A percentile compares a stretch with the other conserved stretches of the same genome.
Evolutionary conservation across 2,888 invertebrate species (phyloP).

Genomic region (Lithophane semibrunnea): DNA sequence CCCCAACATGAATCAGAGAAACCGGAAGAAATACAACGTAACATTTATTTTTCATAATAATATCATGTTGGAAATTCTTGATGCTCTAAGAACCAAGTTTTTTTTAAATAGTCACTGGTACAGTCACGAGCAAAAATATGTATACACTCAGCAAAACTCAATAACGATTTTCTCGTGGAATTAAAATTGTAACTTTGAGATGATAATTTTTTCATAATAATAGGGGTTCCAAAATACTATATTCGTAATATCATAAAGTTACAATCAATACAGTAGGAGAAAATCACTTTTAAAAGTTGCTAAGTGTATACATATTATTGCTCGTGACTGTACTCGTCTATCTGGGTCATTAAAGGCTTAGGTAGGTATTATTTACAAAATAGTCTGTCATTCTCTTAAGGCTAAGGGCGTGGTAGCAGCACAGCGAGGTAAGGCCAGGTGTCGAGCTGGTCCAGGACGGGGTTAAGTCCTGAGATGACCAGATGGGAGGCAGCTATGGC

Average conservation of each 20-base stretch:
- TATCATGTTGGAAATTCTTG: constrained; percentile 22
- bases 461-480: constrained; percentile 72
- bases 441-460: constrained; percentile 78
- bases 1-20: background rate
- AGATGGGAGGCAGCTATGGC: constrained; percentile 59
- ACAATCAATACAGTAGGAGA: too few species aligned
- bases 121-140: too few species aligned
- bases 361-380: constrained; percentile 21
- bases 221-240: too few species aligned
- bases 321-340: too few species aligned
- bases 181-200: too few species aligned
- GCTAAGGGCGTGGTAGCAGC: constrained; percentile 67
- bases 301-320: too few species aligned
- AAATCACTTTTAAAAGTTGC: too few species aligned
- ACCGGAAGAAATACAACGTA: constrained; percentile 11
- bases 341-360: constrained; percentile 21
- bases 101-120: background rate
- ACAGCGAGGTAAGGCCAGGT: constrained; percentile 82
- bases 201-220: too few species aligned
- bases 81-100: constrained; percentile 4
- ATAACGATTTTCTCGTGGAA: too few species aligned
- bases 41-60: constrained; percentile 31
- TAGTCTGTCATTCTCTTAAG: constrained; percentile 20
- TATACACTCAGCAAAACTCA: too few species aligned
- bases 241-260: too few species aligned